Base-by-base conservation (phyloP, 1,140 invertebrate genomes). In the Brachionus calyciflorus region DNA sequence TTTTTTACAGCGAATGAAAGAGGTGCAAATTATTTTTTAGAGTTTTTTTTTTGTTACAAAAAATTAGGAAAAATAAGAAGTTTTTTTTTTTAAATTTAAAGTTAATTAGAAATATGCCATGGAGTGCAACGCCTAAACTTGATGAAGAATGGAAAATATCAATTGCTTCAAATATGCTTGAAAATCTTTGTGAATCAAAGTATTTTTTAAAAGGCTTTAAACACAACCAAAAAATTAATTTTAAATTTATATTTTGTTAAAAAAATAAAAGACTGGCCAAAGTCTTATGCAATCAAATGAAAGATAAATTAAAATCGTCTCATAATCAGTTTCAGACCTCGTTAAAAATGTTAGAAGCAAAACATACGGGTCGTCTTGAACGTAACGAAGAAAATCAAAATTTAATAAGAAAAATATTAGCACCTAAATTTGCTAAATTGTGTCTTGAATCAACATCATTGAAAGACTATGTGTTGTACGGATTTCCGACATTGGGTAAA, bases 401-500 rank as follows among this genome's bases (percentile, higher is more conserved):
- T 37, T 81, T 83, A 79, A 81, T 88, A 17, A 85, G 92, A 40
- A 93, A 93, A 84, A 87, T 88, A 78, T 89, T 92, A 82, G 91
- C 92, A 0, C 93, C 92, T 0, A 86, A 88, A 76, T 87, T 94
- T 69, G 92, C 93, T 0, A 89, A 91, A 60, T 84, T 93, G n/a
- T 90, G 91, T 3, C 83, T 94, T 3, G 92, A 94, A 83, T 92
- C 91, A 70, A 92, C 90, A 0, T 93, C 92, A 0, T 89, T 93
- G 81, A 90, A 89, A 80, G 92, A 94, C 82, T 86, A 89, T 46
- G 87, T 93, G 1, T 84, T 90, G 77, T 90, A 90, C 84, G 92
- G 92, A 1, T 90, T 91, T 84, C 92, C 92, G 0, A 88, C 90
- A 78, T 87, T 91, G 53, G 90, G 89, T 1, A 87, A 89, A 78